phyloP scores from a whole-genome alignment of 2,113 vertebrate species.

The Theristicus caerulescens region DNA sequence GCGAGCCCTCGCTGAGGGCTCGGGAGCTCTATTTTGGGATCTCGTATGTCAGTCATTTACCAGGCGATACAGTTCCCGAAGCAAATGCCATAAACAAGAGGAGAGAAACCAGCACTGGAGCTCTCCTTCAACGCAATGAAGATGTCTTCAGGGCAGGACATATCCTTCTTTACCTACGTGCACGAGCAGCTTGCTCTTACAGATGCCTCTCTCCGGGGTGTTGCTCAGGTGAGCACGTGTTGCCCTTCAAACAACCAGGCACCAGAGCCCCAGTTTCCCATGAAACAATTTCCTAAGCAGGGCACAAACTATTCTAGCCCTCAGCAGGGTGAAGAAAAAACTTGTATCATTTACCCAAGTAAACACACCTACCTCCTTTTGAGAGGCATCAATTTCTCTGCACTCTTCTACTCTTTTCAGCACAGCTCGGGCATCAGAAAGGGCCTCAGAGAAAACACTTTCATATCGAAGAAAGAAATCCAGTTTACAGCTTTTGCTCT shows the following conservation, averaged over 20 bases:
- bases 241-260: neutral
- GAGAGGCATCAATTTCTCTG: constrained; percentile 62
- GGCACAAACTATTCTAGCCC: neutral
- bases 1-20: neutral
- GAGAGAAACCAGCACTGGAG: neutral
- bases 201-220: neutral
- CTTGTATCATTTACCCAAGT: neutral
- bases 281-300: neutral
- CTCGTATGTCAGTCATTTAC: neutral
- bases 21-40: neutral
- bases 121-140: neutral
- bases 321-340: neutral
- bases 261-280: neutral
- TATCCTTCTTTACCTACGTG: neutral
- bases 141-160: neutral
- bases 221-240: neutral
- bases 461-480: constrained; percentile 74
- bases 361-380: constrained; percentile 72
- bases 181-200: neutral
- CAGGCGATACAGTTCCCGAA: neutral
- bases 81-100: neutral
- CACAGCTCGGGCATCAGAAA: constrained; percentile 61
- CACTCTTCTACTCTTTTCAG: constrained; percentile 69
- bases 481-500: constrained; percentile 58
- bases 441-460: constrained; percentile 68